Base-by-base conservation (phyloP, 2,113 vertebrate genomes). In the Ptilonorhynchus violaceus region DNA sequence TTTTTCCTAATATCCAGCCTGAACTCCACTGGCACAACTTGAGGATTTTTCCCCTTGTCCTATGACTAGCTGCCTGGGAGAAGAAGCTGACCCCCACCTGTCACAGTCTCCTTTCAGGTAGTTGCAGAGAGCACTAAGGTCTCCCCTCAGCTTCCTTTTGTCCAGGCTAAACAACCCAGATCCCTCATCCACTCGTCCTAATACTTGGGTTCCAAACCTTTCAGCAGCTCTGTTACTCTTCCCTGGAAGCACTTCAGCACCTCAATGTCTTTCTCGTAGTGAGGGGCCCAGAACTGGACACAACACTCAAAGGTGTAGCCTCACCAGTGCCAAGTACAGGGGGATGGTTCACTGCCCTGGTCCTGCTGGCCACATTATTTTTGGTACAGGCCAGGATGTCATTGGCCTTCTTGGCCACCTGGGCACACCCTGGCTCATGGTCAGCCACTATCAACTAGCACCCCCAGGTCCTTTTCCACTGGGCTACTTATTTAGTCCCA, bases 281-380 rank as follows among this genome's bases (percentile, higher is more conserved):
- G n/a, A 35, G 0, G 0, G 8, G 7, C 14, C 30, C 41, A 83
- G 30, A 62, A 19, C 8, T 31, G 63, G 16, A 4, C 21, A 35
- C 5, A 19, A n/a, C 2, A 69, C 3, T 35, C 0, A 0, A 0
- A 69, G 41, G 9, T 27, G 17, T 2, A 20, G 6, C 7, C 17
- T 30, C 62, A 30, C 4, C 69, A 15, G 69, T 39, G 28, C 23
- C 0, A 0, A 46, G 8, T 8, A 8, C 23, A 30, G 13, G 2
- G 27, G 9, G 7, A 4, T 25, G 30, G 22, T 47, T 28, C 66
- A 0, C 30, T 62, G 20, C 3, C 11, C 14, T 75, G 19, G 10
- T 68, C 44, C 62, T 60, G 11, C 17, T 89, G 62, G 24, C 16
- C 16, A 18, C 25, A 3, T 9, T 7, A 7, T 3, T 47, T 8